A percentile compares a stretch with the other conserved stretches of the same genome.
Evolutionary conservation across 2,888 invertebrate species (phyloP).

Genomic region (Nephrocerus scutellatus): DNA sequence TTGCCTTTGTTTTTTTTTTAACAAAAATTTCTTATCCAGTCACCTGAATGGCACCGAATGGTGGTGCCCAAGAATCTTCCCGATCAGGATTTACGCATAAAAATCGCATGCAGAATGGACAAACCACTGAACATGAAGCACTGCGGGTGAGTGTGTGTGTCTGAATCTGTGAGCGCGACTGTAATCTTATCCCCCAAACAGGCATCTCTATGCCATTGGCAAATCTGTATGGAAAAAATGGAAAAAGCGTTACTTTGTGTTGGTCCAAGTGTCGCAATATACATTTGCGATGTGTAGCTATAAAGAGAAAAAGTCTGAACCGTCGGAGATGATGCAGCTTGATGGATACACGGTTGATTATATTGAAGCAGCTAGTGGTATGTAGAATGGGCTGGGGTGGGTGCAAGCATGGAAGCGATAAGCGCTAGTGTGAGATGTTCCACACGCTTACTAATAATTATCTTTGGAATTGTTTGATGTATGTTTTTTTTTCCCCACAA

Average conservation of each 20-base stretch:
- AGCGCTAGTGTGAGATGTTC: no score
- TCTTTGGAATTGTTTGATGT: no score
- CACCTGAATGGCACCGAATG: slow-evolving; percentile 98
- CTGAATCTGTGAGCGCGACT: not conserved
- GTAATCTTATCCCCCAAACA: slow-evolving; percentile 33
- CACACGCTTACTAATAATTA: no score
- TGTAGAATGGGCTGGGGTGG: no score
- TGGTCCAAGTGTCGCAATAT: slow-evolving; percentile 99
- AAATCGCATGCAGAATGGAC: slow-evolving; percentile 97
- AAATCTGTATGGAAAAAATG: slow-evolving; percentile 99
- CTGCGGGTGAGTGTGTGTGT: slow-evolving; percentile 68
- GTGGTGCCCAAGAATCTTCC: slow-evolving; percentile 87
- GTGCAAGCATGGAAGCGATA: no score
- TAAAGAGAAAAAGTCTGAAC: slow-evolving; percentile 98
- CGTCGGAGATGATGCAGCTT: slow-evolving; percentile 98
- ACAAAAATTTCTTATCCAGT: slow-evolving; percentile 52
- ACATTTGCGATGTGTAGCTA: slow-evolving; percentile 99
- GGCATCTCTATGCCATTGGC: slow-evolving; percentile 84
- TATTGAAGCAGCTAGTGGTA: slow-evolving; percentile 91
- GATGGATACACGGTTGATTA: slow-evolving; percentile 99
- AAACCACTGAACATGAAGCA: slow-evolving; percentile 99
- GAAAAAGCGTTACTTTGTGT: slow-evolving; percentile 96
- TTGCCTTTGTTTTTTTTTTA: not conserved
- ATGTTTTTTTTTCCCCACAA: no score
- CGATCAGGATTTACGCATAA: slow-evolving; percentile 93